Conservation (phyloP, 2,888 invertebrate species). For the Stictocephala bisonia region DNA sequence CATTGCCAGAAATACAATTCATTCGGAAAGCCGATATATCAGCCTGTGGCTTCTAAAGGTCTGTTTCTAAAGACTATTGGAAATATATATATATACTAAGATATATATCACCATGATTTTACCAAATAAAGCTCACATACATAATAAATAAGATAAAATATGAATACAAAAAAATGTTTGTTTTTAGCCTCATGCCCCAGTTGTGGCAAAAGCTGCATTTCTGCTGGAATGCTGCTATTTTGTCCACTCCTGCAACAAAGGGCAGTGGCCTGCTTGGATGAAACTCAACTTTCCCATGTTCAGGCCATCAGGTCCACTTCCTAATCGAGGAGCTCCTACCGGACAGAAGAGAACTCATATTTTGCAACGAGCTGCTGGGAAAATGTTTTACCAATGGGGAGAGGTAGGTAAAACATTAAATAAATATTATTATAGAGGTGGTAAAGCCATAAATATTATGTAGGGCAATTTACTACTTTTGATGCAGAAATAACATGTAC, state of each 20-base stretch:
- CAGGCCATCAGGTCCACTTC: slow-evolving; percentile 75
- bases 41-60: too few species aligned
- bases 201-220: slow-evolving; percentile 91
- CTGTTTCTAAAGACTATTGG: too few species aligned
- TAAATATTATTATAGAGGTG: too few species aligned
- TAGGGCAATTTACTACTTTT: too few species aligned
- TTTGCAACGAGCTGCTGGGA: slow-evolving; percentile 91
- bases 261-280: slow-evolving; percentile 99
- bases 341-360: slow-evolving; percentile 75
- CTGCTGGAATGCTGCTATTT: slow-evolving; percentile 96
- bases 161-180: not conserved
- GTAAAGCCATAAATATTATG: too few species aligned
- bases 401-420: too few species aligned
- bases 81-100: too few species aligned
- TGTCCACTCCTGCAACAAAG: slow-evolving; percentile 97
- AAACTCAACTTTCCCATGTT: slow-evolving; percentile 85
- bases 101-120: not conserved
- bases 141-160: not conserved
- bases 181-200: slow-evolving; percentile 89
- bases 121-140: not conserved
- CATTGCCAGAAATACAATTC: too few species aligned
- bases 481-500: too few species aligned
- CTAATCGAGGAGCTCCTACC: slow-evolving; percentile 66
- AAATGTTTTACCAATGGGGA: slow-evolving; percentile 98
- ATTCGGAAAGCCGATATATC: too few species aligned